phyloP scores from a whole-genome alignment of 2,113 vertebrate species.

The Thunnus maccoyii region DNA sequence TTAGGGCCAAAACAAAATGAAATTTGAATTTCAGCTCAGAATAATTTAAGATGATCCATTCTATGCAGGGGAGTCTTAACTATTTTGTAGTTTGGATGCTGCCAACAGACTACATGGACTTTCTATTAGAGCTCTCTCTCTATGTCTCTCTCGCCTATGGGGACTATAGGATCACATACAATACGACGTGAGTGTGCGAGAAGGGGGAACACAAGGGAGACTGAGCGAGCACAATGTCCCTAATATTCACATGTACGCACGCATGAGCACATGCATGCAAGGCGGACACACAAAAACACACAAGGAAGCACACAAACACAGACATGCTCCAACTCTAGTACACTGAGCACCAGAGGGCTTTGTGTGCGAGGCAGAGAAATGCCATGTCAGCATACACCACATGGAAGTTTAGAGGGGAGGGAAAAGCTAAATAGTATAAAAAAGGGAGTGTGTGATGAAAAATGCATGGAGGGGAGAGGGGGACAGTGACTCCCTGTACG shows the following conservation, averaged over 20 bases:
- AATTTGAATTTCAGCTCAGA: conserved; percentile 77
- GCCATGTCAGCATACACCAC: conserved; percentile 77
- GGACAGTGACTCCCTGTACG: conserved; percentile 54
- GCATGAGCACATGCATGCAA: conserved; percentile 29
- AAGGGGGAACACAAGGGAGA: conserved; percentile 12
- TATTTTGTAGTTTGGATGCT: conserved; percentile 55
- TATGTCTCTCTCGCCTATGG: conserved; percentile 40
- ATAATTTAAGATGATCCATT: conserved; percentile 74
- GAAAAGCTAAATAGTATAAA: conserved; percentile 70
- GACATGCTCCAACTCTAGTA: conserved; percentile 56
- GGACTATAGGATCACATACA: conserved; percentile 55
- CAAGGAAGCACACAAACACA: conserved; percentile 33
- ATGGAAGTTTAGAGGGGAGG: conserved; percentile 72
- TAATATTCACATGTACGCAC: conserved; percentile 47
- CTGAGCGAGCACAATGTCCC: conserved; percentile 33
- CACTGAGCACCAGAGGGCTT: conserved; percentile 74
- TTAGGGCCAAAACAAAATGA: conserved; percentile 80
- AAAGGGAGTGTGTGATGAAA: conserved; percentile 70
- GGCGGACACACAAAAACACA: conserved; percentile 27
- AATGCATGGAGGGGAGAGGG: conserved; percentile 71
- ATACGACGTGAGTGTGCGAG: conserved; percentile 31
- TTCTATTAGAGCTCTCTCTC: conserved; percentile 34
- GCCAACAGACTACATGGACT: conserved; percentile 56
- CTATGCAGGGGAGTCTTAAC: conserved; percentile 31
- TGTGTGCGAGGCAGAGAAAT: conserved; percentile 74